Base-by-base conservation (phyloP, 2,888 invertebrate species). In the Ennomos erosarius region DNA sequence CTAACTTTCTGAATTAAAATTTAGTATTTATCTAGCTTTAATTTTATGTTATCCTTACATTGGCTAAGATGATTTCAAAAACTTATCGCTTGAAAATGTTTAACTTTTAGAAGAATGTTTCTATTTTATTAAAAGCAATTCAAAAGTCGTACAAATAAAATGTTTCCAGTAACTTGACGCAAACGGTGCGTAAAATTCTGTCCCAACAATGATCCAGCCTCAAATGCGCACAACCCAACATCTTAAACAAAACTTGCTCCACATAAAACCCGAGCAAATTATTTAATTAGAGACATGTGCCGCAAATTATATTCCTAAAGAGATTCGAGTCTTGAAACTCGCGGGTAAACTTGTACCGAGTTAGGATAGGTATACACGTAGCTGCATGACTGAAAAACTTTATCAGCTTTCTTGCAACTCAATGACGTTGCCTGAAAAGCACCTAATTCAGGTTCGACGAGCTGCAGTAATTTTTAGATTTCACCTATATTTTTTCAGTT, bases 291-390 rank as follows among this genome's bases (percentile, higher is more conserved):
- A 53, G 61, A 65, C 67, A 67, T 69, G 65, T 67, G 65, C 67
- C 62, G 62, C 64, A 59, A 63, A 67, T 69, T 58, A 62, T 69
- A 67, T 64, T 67, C 62, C 57, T 59, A 63, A 69, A 67, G 69
- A 65, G 65, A 69, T 69, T 59, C 51, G 63, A 67, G 58, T 62
- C 40, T 53, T 34, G 16, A 37, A 57, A 55, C 55, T 55, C 51
- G 39, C 49, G 55, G 46, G 46, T 58, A 62, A 66, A 66, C 66
- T 69, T 69, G 39, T 51, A 55, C 61, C 16, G 44, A 44, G 26
- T 49, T 51, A 42, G 42, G 46, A 26, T 50, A 2, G 35, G n/a
- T 42, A 37, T 42, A 51, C 42, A 51, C 43, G 33, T 6, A 12
- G 9, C 12, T 16, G 6, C 8, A 6, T n/a, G 26, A 48, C 12